These are phyloP conservation scores for Motacilla alba DNA, from an alignment of 2,113 vertebrate genomes.

Conservation along the genomic window DNA sequence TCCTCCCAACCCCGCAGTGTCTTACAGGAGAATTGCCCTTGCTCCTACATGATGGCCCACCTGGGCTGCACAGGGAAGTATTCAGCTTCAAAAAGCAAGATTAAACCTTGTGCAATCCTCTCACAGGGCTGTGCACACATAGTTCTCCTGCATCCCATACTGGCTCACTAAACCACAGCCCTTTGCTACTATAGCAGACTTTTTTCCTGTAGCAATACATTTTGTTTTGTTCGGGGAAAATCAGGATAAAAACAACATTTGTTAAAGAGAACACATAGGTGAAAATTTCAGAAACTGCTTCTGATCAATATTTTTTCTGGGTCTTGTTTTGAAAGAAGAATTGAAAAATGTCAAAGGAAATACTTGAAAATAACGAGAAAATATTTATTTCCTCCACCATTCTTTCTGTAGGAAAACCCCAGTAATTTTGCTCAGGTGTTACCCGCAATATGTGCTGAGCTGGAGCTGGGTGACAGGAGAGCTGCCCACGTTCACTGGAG, in stretches of 20 bases:
- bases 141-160: neutral
- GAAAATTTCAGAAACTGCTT: neutral
- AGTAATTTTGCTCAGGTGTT: neutral
- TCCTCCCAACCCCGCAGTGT: rapidly evolving
- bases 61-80: neutral
- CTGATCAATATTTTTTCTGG: neutral
- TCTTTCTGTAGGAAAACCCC: neutral
- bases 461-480: neutral
- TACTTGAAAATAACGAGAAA: neutral
- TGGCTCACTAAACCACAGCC: rapidly evolving
- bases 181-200: neutral
- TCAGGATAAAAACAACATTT: neutral
- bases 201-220: neutral
- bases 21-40: neutral
- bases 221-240: neutral
- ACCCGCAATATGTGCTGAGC: rapidly evolving
- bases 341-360: neutral
- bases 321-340: neutral
- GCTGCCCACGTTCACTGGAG: rapidly evolving
- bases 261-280: neutral
- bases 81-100: neutral
- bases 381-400: neutral
- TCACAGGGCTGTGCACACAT: neutral
- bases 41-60: rapidly evolving
- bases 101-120: neutral